Evolutionary conservation across 2,797 vertebrate species (phyloP).

Genomic region (Paedocypris micromegethes): DNA sequence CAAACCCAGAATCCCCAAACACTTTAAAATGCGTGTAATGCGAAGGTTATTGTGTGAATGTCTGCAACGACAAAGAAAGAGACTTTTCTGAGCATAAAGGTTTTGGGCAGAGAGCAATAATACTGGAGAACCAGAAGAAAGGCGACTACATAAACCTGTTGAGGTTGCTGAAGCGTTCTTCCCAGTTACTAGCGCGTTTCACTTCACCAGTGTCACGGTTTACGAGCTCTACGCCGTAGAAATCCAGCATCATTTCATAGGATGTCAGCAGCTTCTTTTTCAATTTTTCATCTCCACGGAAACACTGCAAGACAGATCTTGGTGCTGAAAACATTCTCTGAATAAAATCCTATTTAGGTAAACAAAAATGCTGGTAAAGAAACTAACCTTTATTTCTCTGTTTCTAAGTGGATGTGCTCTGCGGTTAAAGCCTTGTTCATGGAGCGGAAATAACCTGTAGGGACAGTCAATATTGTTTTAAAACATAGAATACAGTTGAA

Average conservation of each 20-base stretch:
- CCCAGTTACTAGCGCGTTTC: slow-evolving; percentile 66
- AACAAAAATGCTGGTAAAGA: neutral
- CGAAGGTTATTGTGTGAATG: slow-evolving; percentile 84
- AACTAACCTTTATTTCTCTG: slow-evolving; percentile 75
- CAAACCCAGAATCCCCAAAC: slow-evolving; percentile 82
- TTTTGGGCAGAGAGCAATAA: neutral
- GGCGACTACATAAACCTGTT: slow-evolving; percentile 65
- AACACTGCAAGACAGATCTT: slow-evolving; percentile 60
- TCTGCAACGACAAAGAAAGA: slow-evolving; percentile 55
- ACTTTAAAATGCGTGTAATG: slow-evolving; percentile 92
- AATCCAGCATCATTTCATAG: slow-evolving; percentile 86
- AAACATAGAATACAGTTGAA: neutral
- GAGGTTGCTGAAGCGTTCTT: slow-evolving; percentile 73
- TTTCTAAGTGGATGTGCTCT: slow-evolving; percentile 68
- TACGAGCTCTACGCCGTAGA: slow-evolving; percentile 78
- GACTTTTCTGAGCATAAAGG: neutral
- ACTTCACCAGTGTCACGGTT: slow-evolving; percentile 68
- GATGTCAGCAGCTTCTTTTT: slow-evolving; percentile 69
- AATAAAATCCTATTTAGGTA: neutral
- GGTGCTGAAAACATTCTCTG: neutral
- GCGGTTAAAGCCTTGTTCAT: slow-evolving; percentile 81
- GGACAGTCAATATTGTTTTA: neutral
- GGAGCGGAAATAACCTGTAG: slow-evolving; percentile 86
- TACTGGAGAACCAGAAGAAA: neutral
- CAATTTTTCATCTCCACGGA: slow-evolving; percentile 55